Evolutionary conservation across 2,797 vertebrate species (phyloP), one percentile per base, ranked within the genome.

Genomic region (Myripristis murdjan): DNA sequence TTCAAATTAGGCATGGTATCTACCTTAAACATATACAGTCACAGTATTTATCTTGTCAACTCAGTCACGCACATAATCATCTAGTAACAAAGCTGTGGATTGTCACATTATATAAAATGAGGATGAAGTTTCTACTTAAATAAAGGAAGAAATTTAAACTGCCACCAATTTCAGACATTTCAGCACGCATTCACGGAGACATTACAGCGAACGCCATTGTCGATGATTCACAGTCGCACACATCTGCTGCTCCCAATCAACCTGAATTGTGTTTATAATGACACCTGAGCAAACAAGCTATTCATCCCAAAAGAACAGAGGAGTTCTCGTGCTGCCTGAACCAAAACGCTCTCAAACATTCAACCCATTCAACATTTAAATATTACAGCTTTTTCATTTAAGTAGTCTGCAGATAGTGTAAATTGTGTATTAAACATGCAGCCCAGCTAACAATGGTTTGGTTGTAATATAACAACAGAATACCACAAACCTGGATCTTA

Each of bases 201-300:
- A 51, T 46, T 33, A 74, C 49, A 55, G 68, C 57, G 69, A 64
- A 64, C 47, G 35, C 5, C 33, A 75, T 49, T 48, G 54, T 63
- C 23, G 1, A 18, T 62, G 56, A 35, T 26, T 46, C 11, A 52
- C 55, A 57, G 43, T 56, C 76, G 73, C 71, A 70, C 24, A 52
- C 44, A 51, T 51, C 49, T 52, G 49, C 24, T 52, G 14, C 49
- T 12, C 49, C 49, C 24, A 52, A 49, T 39, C 46, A 46, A 22
- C 52, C 37, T 26, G 56, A 59, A 55, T 28, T 63, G 39, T 74
- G 51, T 59, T 65, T 37, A 39, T 16, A 41, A 76, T 37, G 16
- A 63, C 61, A 58, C 63, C 77, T 82, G 79, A 74, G 67, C 18
- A 81, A 86, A 84, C 86, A 78, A 20, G 14, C 37, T 33, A 16